Evolutionary conservation across 35 echinoderm and acorn worm species (phyloP).

Genomic region (Chiridota heheva): DNA sequence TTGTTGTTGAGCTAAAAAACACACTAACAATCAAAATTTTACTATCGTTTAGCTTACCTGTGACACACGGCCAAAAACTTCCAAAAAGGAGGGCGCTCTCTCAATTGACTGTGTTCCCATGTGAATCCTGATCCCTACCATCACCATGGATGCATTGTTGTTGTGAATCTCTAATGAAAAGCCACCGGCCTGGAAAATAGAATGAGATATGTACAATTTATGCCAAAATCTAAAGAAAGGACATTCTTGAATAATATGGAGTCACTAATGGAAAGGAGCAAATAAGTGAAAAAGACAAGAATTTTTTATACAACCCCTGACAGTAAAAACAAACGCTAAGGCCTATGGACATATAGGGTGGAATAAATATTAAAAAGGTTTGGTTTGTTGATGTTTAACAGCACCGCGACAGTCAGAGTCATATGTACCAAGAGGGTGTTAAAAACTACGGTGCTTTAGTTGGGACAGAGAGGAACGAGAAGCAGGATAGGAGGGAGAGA

Average conservation of each 20-base stretch:
- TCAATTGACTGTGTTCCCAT: conserved; percentile 95
- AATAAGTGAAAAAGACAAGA: too few species aligned
- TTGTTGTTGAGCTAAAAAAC: background rate
- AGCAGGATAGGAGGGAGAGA: too few species aligned
- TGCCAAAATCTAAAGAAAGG: background rate
- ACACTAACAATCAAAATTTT: background rate
- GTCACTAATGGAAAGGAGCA: too few species aligned
- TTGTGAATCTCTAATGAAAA: conserved; percentile 89
- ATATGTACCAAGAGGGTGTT: too few species aligned
- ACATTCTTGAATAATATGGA: background rate
- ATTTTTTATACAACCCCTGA: too few species aligned
- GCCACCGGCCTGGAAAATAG: conserved; percentile 73
- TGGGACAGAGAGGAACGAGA: too few species aligned
- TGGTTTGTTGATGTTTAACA: too few species aligned
- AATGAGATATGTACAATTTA: background rate
- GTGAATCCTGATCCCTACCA: conserved; percentile 93
- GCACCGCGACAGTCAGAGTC: too few species aligned
- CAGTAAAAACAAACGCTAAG: too few species aligned
- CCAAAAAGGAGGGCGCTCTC: conserved; percentile 87
- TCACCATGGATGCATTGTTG: conserved; percentile 98
- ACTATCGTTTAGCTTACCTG: conserved; percentile 89
- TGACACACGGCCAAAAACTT: conserved; percentile 79
- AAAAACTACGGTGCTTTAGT: too few species aligned
- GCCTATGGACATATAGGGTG: too few species aligned
- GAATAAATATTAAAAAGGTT: too few species aligned